Evolutionary conservation across 2,113 vertebrate genomes (phyloP).

Genomic region (Indicator maculatus): DNA sequence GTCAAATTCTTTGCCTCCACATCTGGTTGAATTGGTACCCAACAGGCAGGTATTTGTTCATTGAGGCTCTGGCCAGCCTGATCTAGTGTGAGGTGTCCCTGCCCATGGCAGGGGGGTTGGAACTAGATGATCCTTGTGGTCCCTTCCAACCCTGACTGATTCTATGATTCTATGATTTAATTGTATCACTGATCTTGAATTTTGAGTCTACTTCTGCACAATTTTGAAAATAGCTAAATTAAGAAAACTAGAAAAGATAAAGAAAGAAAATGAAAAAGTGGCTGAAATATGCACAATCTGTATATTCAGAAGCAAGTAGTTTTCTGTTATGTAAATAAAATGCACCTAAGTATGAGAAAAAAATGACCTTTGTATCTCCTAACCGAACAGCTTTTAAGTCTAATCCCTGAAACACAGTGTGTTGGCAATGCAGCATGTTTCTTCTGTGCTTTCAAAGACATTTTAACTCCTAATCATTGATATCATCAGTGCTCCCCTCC

Average conservation of each 20-base stretch:
- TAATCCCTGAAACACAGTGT: neutral
- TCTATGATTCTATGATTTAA: neutral
- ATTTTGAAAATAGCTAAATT: neutral
- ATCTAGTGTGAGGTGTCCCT: no score
- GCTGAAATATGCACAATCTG: neutral
- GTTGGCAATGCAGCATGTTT: neutral
- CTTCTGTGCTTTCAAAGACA: neutral
- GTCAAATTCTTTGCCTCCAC: neutral
- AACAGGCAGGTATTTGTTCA: neutral
- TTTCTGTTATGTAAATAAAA: neutral
- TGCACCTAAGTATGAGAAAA: neutral
- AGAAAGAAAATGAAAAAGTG: neutral
- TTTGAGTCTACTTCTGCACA: neutral
- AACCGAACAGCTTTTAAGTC: neutral
- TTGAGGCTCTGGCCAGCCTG: no score
- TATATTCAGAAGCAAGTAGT: neutral
- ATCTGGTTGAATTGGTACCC: neutral
- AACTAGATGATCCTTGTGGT: no score
- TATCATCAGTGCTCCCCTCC: neutral
- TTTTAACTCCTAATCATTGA: neutral
- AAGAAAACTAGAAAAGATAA: neutral
- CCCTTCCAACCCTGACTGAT: no score
- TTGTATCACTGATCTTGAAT: neutral
- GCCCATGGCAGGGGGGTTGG: no score
- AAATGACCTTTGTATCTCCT: neutral